Evolutionary conservation across 2,113 vertebrate species (phyloP), one percentile per base, ranked within the genome.

Genomic region (Craseonycteris thonglongyai): DNA sequence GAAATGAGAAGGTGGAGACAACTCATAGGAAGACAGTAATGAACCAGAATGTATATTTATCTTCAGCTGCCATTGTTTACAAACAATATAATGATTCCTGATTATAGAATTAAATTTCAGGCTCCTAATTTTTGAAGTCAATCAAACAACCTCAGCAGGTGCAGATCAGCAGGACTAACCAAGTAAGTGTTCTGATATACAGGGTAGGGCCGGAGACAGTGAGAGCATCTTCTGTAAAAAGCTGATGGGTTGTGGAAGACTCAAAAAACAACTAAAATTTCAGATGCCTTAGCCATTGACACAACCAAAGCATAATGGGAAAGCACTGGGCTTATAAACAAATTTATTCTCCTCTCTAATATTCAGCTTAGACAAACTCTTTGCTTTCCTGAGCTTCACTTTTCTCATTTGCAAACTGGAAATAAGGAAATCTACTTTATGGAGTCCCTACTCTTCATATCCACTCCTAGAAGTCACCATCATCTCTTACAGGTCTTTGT

Each of bases 81-180:
- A 96, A 97, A 97, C 96, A 97, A 85, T 95, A 10, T 97, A 97
- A 97, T 97, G 95, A 97, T 93, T 97, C 91, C 87, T 97, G 97
- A 97, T 97, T 98, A 95, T 97, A 94, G 96, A 96, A 96, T 97
- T 96, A 96, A 96, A 95, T 94, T 96, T 88, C 92, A 95, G 96
- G 75, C 96, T 96, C 85, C 95, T 82, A 85, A 82, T 95, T 92
- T 94, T 66, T 69, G 54, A 97, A 97, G 97, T 96, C 96, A 97
- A 26, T 96, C 96, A 97, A 66, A 92, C 87, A 97, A 78, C 72
- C 74, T 79, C 72, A 95, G 90, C 96, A 97, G 96, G 97, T 97
- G 95, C 87, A 76, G 82, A 95, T 94, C 76, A 71, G 90, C 59
- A 83, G 66, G 69, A 76, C 92, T 90, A 95, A 97, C 79, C 30